phyloP scores from a whole-genome alignment of 2,888 invertebrate genomes.

The Mythimna vitellina region DNA sequence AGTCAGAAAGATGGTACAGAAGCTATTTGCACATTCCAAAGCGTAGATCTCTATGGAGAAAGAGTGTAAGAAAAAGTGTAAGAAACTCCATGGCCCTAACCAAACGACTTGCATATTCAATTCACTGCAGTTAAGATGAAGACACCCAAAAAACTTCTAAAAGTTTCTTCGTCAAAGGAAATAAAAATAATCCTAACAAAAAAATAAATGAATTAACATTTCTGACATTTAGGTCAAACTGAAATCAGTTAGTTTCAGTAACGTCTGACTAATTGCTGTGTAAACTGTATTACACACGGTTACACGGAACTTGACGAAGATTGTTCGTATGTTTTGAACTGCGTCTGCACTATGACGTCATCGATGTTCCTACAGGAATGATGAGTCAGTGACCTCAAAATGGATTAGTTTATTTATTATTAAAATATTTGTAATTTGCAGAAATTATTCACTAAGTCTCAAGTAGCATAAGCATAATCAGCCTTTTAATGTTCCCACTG shows the following conservation, averaged over 20 bases:
- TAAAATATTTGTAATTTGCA: not conserved
- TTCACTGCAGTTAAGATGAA: not conserved
- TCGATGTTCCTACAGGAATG: conserved; percentile 7
- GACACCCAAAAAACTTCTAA: not conserved
- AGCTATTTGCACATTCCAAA: no score
- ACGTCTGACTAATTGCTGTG: conserved; percentile 41
- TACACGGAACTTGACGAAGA: conserved; percentile 52
- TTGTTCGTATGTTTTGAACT: conserved; percentile 28
- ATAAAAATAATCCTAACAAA: conserved; percentile 4
- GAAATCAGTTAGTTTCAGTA: conserved; percentile 35
- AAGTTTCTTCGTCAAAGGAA: conserved; percentile 9
- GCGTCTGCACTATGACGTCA: conserved; percentile 40
- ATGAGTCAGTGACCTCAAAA: conserved; percentile 41
- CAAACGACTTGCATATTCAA: not conserved
- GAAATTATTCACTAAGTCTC: not conserved
- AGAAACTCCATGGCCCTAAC: no score
- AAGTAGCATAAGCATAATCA: no score
- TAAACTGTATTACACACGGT: conserved; percentile 51
- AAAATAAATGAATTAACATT: conserved; percentile 25
- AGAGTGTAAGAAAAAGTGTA: no score
- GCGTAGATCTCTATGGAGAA: no score
- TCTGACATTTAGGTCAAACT: conserved; percentile 28
- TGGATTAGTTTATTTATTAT: conserved; percentile 10
- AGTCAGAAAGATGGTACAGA: no score
- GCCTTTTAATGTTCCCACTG: no score